phyloP scores from a whole-genome alignment of 2,888 invertebrate genomes.

The Smittia aterrima region DNA sequence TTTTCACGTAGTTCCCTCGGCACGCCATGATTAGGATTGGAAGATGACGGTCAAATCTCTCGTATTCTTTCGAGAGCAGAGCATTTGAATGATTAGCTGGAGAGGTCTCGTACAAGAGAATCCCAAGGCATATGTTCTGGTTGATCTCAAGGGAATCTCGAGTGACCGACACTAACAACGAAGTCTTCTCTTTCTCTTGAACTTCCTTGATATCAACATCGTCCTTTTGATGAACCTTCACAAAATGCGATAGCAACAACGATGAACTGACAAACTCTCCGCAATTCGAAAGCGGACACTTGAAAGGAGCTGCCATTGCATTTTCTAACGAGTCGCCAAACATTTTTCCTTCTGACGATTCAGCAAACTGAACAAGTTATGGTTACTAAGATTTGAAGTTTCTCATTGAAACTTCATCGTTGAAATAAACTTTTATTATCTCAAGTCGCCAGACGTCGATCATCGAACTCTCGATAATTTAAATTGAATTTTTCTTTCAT shows the following conservation, averaged over 20 bases:
- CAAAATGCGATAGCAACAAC: background rate
- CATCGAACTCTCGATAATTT: background rate
- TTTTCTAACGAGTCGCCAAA: background rate
- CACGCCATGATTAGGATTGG: conserved; percentile 26
- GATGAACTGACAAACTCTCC: background rate
- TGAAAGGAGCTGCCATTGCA: background rate
- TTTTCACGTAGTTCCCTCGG: background rate
- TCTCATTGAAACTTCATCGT: no score
- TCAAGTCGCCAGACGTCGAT: background rate
- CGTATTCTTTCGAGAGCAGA: background rate
- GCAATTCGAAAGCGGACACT: conserved; percentile 12
- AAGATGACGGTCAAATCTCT: background rate
- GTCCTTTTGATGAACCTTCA: background rate
- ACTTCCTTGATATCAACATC: background rate
- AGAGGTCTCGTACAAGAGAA: background rate
- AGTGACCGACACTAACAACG: background rate
- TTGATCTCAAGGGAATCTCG: background rate
- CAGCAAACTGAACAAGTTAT: no score
- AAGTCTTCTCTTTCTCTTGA: background rate
- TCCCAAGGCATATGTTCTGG: background rate
- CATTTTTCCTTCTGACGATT: no score
- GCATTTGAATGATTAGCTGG: conserved; percentile 9
- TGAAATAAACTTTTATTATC: background rate
- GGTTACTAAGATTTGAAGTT: no score
- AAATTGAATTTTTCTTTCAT: background rate